These are phyloP conservation scores for Centropyge bicolor DNA, from an alignment of 2,797 vertebrate species.

Conservation along the genomic window DNA sequence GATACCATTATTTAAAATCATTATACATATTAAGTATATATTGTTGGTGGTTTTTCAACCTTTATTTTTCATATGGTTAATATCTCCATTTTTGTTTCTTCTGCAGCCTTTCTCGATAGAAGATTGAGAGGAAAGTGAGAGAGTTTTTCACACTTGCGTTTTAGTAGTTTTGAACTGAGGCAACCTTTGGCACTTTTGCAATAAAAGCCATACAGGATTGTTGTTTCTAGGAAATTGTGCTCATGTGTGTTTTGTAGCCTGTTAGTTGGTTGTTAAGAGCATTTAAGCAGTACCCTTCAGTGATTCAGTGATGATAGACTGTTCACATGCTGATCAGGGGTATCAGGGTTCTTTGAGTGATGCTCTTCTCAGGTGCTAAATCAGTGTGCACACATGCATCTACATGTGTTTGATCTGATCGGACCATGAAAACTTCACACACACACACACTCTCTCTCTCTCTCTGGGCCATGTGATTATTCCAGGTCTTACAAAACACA, in stretches of 20 bases:
- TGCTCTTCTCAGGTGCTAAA: neutral
- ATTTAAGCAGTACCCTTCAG: conserved; percentile 81
- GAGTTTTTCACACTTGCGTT: conserved; percentile 56
- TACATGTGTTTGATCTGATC: conserved; percentile 21
- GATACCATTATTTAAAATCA: no score
- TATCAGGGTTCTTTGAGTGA: neutral
- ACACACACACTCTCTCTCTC: no score
- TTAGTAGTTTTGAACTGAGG: conserved; percentile 35
- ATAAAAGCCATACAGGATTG: no score
- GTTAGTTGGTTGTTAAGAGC: conserved; percentile 34
- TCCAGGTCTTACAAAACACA: conserved; percentile 72
- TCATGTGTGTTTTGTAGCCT: conserved; percentile 36
- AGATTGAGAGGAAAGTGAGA: conserved; percentile 85
- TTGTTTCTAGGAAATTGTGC: conserved; percentile 63
- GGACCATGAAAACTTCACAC: conserved; percentile 22
- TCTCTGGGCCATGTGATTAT: conserved; percentile 67
- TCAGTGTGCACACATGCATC: conserved; percentile 22
- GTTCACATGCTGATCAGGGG: conserved; percentile 43
- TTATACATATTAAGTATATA: no score
- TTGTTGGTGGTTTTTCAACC: neutral
- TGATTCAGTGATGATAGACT: conserved; percentile 90
- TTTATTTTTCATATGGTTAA: conserved; percentile 2
- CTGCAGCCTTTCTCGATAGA: conserved; percentile 81
- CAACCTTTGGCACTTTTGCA: conserved; percentile 43
- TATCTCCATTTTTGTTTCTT: conserved; percentile 43